Percentiles rank a stretch among this genome's conserved stretches.
phyloP scores from a whole-genome alignment of 2,888 invertebrate genomes.

The Tachina lurida region DNA sequence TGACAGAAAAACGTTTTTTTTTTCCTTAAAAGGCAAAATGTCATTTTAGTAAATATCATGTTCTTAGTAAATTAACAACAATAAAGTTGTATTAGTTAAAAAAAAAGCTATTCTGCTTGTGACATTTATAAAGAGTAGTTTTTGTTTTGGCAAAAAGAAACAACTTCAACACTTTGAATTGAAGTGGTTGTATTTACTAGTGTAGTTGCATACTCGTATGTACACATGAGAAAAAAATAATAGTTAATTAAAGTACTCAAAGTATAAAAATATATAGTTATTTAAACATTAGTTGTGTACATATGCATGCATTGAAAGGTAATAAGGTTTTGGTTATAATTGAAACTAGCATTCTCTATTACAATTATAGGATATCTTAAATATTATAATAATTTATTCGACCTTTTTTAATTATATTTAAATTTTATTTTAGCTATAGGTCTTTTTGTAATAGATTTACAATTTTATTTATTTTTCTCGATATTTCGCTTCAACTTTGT shows the following conservation, averaged over 20 bases:
- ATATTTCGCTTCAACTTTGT: too few species aligned
- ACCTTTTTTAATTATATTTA: too few species aligned
- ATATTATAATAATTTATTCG: too few species aligned
- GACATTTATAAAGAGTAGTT: constrained; percentile 11
- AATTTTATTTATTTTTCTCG: too few species aligned
- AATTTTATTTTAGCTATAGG: too few species aligned
- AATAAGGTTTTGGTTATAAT: too few species aligned
- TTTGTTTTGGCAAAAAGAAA: not conserved
- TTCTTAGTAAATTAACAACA: constrained; percentile 19
- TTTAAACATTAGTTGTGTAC: not conserved
- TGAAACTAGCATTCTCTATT: too few species aligned
- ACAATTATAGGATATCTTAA: too few species aligned
- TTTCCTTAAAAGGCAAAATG: constrained; percentile 16
- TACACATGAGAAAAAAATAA: not conserved
- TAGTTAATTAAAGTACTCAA: constrained; percentile 26
- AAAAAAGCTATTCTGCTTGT: constrained; percentile 6
- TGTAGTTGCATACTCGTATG: not conserved
- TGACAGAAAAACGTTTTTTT: constrained; percentile 20
- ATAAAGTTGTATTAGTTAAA: constrained; percentile 3
- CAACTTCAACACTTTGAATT: not conserved
- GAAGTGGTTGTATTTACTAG: not conserved
- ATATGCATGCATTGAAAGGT: too few species aligned
- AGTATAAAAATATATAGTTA: not conserved
- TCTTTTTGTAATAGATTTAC: too few species aligned
- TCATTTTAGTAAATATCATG: constrained; percentile 23